A percentile compares a stretch with the other conserved stretches of the same genome.
These are phyloP conservation scores for Xiphophorus hellerii DNA, from an alignment of 2,113 vertebrate species.

Conservation along the genomic window DNA sequence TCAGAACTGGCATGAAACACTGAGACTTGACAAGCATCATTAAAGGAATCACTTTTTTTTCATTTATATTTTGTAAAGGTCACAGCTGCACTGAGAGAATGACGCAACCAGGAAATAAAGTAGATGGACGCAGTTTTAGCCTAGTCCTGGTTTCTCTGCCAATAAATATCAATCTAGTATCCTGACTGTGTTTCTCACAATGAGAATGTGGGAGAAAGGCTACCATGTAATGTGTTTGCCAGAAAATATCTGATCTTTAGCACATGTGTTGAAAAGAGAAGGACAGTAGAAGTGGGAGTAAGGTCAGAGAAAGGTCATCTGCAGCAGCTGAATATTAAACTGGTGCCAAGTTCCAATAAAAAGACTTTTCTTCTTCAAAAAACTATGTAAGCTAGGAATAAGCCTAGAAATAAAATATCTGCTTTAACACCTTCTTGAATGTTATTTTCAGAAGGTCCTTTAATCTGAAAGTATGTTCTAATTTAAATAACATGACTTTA, in stretches of 20 bases:
- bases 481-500: neutral
- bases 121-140: neutral
- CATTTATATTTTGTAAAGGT: neutral
- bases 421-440: neutral
- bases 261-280: slow-evolving; percentile 20
- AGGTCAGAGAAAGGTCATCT: slow-evolving; percentile 12
- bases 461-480: neutral
- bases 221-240: slow-evolving; percentile 18
- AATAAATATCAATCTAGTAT: neutral
- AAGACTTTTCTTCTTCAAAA: slow-evolving; percentile 6
- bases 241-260: slow-evolving; percentile 29
- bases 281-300: slow-evolving; percentile 23
- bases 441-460: neutral
- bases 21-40: neutral
- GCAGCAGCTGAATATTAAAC: neutral
- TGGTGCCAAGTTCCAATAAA: slow-evolving; percentile 33
- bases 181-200: neutral
- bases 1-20: slow-evolving; percentile 2
- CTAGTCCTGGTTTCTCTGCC: neutral
- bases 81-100: neutral
- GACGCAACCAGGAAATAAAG: neutral
- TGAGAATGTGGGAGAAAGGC: neutral
- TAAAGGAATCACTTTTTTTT: neutral
- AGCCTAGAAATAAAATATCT: neutral
- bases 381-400: neutral